A percentile compares a stretch with the other conserved stretches of the same genome.
Evolutionary conservation across 2,113 vertebrate genomes (phyloP).

Genomic region (Triplophysa siluroides): DNA sequence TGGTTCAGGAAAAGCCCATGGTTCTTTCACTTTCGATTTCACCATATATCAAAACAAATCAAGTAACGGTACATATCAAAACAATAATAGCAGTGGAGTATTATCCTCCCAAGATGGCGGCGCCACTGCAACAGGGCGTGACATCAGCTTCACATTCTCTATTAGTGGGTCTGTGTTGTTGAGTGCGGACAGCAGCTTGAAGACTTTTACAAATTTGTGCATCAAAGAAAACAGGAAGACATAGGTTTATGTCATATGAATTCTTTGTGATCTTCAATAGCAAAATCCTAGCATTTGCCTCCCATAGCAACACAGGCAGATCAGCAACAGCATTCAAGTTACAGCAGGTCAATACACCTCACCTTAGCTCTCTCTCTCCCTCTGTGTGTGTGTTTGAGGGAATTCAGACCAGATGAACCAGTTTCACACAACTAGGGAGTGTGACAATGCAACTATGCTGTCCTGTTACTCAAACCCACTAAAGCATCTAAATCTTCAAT

Average conservation of each 20-base stretch:
- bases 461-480: slow-evolving; percentile 37
- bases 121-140: too few species aligned
- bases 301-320: not conserved
- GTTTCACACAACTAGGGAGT: slow-evolving; percentile 57
- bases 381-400: slow-evolving; percentile 3
- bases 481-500: slow-evolving; percentile 39
- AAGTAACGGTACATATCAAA: too few species aligned
- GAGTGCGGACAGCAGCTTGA: not conserved
- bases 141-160: too few species aligned
- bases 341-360: slow-evolving; percentile 59
- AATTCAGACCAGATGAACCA: slow-evolving; percentile 73
- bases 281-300: not conserved
- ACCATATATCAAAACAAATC: too few species aligned
- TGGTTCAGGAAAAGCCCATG: too few species aligned
- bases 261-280: not conserved
- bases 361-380: slow-evolving; percentile 31
- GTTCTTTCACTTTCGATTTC: too few species aligned
- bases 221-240: not conserved
- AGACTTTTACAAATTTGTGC: not conserved
- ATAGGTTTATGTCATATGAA: too few species aligned
- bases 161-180: too few species aligned
- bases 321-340: slow-evolving; percentile 61
- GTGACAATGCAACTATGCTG: slow-evolving; percentile 45
- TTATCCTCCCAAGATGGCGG: too few species aligned
- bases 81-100: too few species aligned